Evolutionary conservation across 2,888 invertebrate genomes (phyloP), one percentile per base, ranked within the genome.

Genomic region (Sesia bembeciformis): DNA sequence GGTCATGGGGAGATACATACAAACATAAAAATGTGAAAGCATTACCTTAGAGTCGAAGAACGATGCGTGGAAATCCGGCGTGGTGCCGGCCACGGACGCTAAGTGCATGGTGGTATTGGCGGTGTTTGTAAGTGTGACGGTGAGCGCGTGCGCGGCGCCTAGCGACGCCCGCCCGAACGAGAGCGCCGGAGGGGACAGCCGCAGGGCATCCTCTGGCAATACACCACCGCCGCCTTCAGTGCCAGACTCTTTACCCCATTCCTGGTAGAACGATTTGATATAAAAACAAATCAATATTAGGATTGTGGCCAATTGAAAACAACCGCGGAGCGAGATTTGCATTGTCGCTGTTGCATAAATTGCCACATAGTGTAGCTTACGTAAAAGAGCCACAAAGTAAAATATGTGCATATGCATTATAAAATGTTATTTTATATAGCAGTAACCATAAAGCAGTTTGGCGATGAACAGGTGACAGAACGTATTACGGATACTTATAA

Each of bases 61-160:
- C 63, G 98, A 98, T 73, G 98, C 97, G 85, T 98, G 97, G 91
- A 98, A 98, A 90, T 97, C 96, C 42, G 96, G 94, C 67, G 97
- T 97, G 82, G 94, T 96, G 70, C 98, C 98, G 63, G 97, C 97
- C 76, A 98, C 97, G 63, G 98, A 97, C 76, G 96, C 94, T 78
- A 98, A 93, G 81, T 97, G 96, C 74, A 98, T 93, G 73, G 95
- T 97, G 75, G 93, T 93, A 89, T 97, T 96, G 90, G 95, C 96
- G 70, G 93, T 93, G 91, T 98, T 98, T 82, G 94, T 93, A 66
- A 98, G 91, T 66, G 94, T 95, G 62, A 98, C 98, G 75, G 93
- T 92, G 84, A 95, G 94, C 82, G 95, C 93, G 75, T 95, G 94
- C 61, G 98, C 95, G 76, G 95, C 93, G 60, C 97, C 98, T 74